Conservation (phyloP, 2,797 vertebrate species). For the Thalassophryne amazonica region DNA sequence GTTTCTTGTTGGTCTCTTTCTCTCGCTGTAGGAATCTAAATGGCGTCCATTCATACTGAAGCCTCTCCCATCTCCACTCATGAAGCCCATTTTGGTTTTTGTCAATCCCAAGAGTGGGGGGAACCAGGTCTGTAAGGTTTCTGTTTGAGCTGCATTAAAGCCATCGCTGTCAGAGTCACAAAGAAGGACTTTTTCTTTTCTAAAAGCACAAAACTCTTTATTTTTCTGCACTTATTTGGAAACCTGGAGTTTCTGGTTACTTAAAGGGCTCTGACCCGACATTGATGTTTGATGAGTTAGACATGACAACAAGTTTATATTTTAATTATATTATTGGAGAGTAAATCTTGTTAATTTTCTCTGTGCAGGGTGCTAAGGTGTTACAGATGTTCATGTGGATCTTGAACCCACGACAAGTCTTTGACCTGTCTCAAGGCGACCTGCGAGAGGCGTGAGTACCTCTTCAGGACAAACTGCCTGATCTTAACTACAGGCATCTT, state of each 20-base stretch:
- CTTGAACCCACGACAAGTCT: constrained; percentile 96
- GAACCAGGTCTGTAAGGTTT: constrained; percentile 84
- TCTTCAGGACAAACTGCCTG: too few relatives aligned
- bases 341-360: not conserved
- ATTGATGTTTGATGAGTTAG: too few relatives aligned
- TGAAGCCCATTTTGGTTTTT: constrained; percentile 97
- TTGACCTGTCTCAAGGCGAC: constrained; percentile 96
- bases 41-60: constrained; percentile 96
- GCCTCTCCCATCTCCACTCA: constrained; percentile 93
- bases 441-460: constrained; percentile 94
- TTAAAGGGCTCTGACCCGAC: too few relatives aligned
- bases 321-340: too few relatives aligned
- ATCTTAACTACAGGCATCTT: too few relatives aligned
- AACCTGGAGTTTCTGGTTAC: too few relatives aligned
- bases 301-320: too few relatives aligned
- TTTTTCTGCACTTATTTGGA: too few relatives aligned
- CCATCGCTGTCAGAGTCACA: not conserved
- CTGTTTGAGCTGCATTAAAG: not conserved
- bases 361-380: constrained; percentile 90
- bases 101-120: constrained; percentile 98
- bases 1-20: not conserved
- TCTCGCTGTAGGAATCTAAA: constrained; percentile 85
- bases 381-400: constrained; percentile 99
- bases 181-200: too few relatives aligned
- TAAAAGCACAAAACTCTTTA: too few relatives aligned